Percentiles rank a stretch among this genome's conserved stretches.
Conservation (phyloP, 2,888 invertebrate genomes). For the Ophion ellenae region DNA sequence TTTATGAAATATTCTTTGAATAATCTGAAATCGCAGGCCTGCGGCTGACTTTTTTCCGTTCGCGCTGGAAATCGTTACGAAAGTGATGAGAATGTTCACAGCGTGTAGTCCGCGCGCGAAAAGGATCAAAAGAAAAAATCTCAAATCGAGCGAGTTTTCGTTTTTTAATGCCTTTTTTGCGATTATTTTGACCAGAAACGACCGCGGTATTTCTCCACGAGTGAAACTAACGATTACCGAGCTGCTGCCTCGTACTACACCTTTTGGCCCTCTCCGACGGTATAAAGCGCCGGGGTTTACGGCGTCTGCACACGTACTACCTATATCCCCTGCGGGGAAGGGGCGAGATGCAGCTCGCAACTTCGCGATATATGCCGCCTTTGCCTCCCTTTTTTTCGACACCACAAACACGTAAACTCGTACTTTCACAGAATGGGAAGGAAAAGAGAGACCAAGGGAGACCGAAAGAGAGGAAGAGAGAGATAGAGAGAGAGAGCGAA, state of each 20-base stretch:
- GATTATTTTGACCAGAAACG: constrained; percentile 72
- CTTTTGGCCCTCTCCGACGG: constrained; percentile 71
- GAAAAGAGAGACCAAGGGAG: background rate
- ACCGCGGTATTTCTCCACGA: constrained; percentile 78
- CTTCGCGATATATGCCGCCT: constrained; percentile 26
- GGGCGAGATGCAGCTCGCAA: constrained; percentile 17
- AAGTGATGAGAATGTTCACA: constrained; percentile 36
- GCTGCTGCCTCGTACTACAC: constrained; percentile 71
- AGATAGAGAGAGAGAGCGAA: constrained; percentile 17
- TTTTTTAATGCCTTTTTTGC: constrained; percentile 58
- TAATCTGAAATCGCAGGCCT: constrained; percentile 17
- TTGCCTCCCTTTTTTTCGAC: constrained; percentile 17
- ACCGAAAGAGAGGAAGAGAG: background rate
- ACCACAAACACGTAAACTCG: constrained; percentile 42
- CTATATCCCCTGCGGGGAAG: constrained; percentile 42
- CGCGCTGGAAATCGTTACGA: constrained; percentile 23
- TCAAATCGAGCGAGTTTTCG: constrained; percentile 49
- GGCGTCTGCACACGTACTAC: constrained; percentile 68
- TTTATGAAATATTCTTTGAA: constrained; percentile 2
- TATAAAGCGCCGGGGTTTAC: constrained; percentile 78
- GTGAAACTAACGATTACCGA: constrained; percentile 79
- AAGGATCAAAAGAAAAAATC: constrained; percentile 46
- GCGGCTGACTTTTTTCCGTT: background rate
- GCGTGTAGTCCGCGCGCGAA: constrained; percentile 15
- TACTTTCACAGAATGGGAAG: constrained; percentile 9